Conservation (phyloP, 1,140 invertebrate genomes). For the Planococcus citri region DNA sequence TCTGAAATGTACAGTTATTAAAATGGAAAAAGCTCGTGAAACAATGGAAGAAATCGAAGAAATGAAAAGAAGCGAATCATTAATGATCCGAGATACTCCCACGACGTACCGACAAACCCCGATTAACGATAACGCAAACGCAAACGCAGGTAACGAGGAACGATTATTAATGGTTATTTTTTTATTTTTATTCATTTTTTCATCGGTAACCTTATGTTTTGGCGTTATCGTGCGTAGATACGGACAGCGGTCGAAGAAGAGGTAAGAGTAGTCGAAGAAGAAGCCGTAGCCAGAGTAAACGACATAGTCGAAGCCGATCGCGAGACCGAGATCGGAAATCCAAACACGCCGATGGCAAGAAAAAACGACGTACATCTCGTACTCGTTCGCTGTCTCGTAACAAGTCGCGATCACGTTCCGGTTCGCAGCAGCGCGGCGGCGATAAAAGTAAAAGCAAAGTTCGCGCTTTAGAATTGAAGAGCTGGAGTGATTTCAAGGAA, state of each 20-base stretch:
- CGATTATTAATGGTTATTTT: too few relatives aligned
- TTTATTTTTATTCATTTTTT: too few relatives aligned
- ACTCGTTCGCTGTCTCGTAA: not conserved
- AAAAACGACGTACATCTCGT: not conserved
- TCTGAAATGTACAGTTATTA: slow-evolving; percentile 21
- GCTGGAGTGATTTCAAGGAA: slow-evolving; percentile 22
- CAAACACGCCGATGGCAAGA: not conserved
- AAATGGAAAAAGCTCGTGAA: slow-evolving; percentile 28
- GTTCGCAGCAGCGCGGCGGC: not conserved
- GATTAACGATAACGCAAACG: not conserved
- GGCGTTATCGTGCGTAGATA: not conserved
- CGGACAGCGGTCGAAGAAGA: not conserved
- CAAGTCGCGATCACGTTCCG: slow-evolving; percentile 17
- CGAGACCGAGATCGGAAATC: not conserved
- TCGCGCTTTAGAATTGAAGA: slow-evolving; percentile 19
- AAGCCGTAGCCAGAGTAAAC: not conserved
- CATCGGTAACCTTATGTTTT: too few relatives aligned
- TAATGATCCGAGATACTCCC: slow-evolving; percentile 8
- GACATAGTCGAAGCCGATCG: not conserved
- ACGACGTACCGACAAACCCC: not conserved
- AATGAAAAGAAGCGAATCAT: slow-evolving; percentile 26
- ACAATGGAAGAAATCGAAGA: slow-evolving; percentile 31
- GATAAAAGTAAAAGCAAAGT: slow-evolving; percentile 13
- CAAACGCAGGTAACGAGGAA: too few relatives aligned
- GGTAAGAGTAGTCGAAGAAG: not conserved